Evolutionary conservation across 2,797 vertebrate genomes (phyloP), one percentile per base, ranked within the genome.

Genomic region (Gadopsis bispinosus): DNA sequence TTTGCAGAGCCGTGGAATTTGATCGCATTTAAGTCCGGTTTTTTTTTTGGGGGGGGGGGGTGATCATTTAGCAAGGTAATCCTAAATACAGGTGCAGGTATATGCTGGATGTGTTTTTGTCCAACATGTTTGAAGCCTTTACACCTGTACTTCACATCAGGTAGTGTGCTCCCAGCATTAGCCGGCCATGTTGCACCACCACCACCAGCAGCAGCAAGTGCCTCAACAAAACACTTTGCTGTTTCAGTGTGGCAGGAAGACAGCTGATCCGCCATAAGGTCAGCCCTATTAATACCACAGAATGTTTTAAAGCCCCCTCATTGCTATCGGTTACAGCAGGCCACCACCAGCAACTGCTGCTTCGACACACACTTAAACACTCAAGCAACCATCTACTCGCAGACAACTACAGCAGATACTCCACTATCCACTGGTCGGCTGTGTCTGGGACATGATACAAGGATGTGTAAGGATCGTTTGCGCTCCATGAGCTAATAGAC

Each of bases 241-340:
- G 37, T 79, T 84, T 85, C 39, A 69, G 7, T 80, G 67, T 35
- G 19, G 65, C 61, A 56, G 63, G 67, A 35, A 75, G 87, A 79
- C 90, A 94, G 91, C 91, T 92, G 93, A 70, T 74, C 61, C 3
- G 0, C 56, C 29, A 53, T 74, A 90, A 87, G 86, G 87, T 85
- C 92, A 79, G 13, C 29, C 91, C 95, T 96, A 95, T 94, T 93
- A 91, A 94, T 95, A 95, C 66, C 60, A 31, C 80, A 59, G 84
- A 89, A 88, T 81, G 80, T 87, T 87, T 89, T 47, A 78, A 87
- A 90, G 87, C 79, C 72, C 71, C 71, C 48, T 69, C 73, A 22
- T 80, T 86, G 84, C 88, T 90, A 86, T 90, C 84, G 69, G 84
- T 89, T 92, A 85, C 77, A 7, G 81, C 48, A 26, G 74, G 61